Percentiles rank a stretch among this genome's conserved stretches.
Conservation (phyloP, 2,888 invertebrate species). For the Ochropacha duplaris region DNA sequence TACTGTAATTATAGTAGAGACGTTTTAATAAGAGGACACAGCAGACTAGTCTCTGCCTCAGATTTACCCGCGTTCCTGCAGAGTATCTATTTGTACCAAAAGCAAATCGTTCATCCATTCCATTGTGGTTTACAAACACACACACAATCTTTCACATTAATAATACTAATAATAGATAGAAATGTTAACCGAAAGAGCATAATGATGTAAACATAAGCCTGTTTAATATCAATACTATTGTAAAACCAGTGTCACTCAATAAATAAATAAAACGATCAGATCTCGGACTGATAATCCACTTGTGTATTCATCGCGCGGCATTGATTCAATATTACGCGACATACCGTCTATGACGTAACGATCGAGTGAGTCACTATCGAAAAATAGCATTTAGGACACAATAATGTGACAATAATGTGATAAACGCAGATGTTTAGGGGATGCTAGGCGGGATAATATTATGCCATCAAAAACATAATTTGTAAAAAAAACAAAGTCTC, state of each 20-base stretch:
- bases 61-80: too few relatives aligned
- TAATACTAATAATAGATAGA: neutral
- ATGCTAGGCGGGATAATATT: neutral
- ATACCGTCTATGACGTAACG: constrained; percentile 33
- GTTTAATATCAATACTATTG: neutral
- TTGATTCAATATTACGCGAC: constrained; percentile 29
- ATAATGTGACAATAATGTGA: neutral
- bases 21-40: too few relatives aligned
- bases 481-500: too few relatives aligned
- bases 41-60: too few relatives aligned
- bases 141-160: neutral
- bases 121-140: too few relatives aligned
- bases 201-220: neutral
- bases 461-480: neutral
- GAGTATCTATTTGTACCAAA: too few relatives aligned
- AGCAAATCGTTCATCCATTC: too few relatives aligned
- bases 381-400: constrained; percentile 38
- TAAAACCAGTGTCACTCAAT: neutral
- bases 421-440: neutral
- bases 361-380: constrained; percentile 47
- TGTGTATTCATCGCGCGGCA: constrained; percentile 25
- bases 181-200: neutral
- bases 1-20: too few relatives aligned
- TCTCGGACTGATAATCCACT: constrained; percentile 15
- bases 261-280: constrained; percentile 14